Evolutionary conservation across 2,888 invertebrate species (phyloP), one percentile per base, ranked within the genome.

Genomic region (Boloria selene): DNA sequence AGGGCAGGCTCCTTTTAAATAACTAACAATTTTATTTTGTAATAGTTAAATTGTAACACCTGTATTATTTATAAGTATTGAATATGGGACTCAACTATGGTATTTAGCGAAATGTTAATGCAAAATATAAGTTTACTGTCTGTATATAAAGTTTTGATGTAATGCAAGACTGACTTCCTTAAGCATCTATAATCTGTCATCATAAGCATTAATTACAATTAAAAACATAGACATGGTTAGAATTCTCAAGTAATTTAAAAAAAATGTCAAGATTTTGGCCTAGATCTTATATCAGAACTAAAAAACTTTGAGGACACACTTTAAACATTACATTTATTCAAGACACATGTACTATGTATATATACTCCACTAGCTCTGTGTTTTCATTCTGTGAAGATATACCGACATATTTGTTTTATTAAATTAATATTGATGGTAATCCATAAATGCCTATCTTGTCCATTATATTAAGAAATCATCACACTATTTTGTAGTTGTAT

Each of bases 11-110:
- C 90, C 90, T 87, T 83, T 79, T 74, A 72, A 38, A 38, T 77
- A 61, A 72, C 59, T 76, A 73, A 79, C 75, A 82, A 82, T 82
- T 79, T 73, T 85, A 82, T 82, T 83, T 83, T 86, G 79, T 85
- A 78, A 74, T 84, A 84, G 79, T 77, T 77, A 79, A 80, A 79
- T 79, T 75, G 76, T 79, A 81, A 81, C 73, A 72, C 71, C 72
- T 84, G 84, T 88, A 87, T 86, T 87, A 86, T 81, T 73, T 77
- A 61, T 86, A 87, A 87, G 86, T 87, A 87, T 88, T 86, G 78
- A 86, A 85, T 86, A 87, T 86, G 88, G 90, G 90, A 91, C 90
- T 90, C 90, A 91, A 90, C 82, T 90, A 88, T 82, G 85, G 84
- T 90, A 87, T 88, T 88, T 90, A 89, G 88, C 85, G 84, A 85